phyloP scores from a whole-genome alignment of 2,113 vertebrate species.

The Notarius lentiginosus region DNA sequence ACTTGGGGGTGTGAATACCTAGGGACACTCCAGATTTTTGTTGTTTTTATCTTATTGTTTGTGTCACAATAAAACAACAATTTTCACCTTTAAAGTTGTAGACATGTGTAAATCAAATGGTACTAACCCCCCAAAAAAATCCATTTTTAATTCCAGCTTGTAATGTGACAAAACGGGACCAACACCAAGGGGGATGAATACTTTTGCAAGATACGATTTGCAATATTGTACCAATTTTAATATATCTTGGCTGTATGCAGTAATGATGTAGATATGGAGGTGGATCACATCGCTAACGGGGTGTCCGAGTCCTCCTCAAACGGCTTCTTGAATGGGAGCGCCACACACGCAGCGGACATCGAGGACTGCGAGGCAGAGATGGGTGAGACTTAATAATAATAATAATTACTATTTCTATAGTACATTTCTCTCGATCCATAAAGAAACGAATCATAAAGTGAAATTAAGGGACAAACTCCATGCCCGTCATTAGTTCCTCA shows the following conservation, averaged over 20 bases:
- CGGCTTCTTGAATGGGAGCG: conserved; percentile 97
- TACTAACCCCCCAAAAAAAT: too few species aligned
- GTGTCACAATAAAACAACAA: too few species aligned
- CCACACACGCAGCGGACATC: conserved; percentile 87
- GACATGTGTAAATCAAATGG: too few species aligned
- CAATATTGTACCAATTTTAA: neutral
- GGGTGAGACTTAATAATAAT: conserved; percentile 76
- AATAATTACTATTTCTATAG: neutral
- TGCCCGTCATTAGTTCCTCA: neutral
- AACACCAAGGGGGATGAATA: too few species aligned
- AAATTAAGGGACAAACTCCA: neutral
- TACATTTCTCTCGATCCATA: neutral
- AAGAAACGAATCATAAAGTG: neutral
- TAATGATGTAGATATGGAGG: conserved; percentile 97
- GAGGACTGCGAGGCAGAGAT: conserved; percentile 97
- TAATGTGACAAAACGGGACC: too few species aligned
- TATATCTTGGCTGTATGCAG: conserved; percentile 55
- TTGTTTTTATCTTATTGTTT: too few species aligned
- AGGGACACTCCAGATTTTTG: too few species aligned
- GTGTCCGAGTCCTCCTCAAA: conserved; percentile 94
- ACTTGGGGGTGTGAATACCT: too few species aligned
- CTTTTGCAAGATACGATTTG: too few species aligned
- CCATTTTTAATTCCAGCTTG: too few species aligned
- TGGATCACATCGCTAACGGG: conserved; percentile 96
- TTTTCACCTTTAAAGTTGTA: too few species aligned